Evolutionary conservation across 2,797 vertebrate genomes (phyloP).

Genomic region (Discoglossus pictus): DNA sequence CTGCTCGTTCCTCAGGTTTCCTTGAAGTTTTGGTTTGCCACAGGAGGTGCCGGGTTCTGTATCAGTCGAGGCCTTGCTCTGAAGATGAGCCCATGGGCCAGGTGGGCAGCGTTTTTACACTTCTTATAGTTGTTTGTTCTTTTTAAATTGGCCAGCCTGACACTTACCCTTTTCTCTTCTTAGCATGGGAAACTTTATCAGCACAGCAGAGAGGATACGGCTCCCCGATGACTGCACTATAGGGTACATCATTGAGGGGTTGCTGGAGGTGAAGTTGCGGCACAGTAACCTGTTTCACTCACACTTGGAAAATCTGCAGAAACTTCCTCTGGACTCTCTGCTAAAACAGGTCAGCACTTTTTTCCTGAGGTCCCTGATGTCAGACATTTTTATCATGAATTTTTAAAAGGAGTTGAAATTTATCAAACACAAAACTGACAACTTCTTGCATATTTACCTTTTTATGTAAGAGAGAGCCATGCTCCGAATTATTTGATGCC

Average conservation of each 20-base stretch:
- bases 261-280: constrained; percentile 85
- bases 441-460: too few species aligned
- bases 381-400: too few species aligned
- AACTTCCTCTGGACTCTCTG: constrained; percentile 72
- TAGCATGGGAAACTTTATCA: constrained; percentile 96
- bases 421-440: too few species aligned
- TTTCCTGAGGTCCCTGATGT: too few species aligned
- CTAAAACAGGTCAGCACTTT: constrained; percentile 77
- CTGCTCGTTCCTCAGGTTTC: constrained; percentile 68
- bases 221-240: constrained; percentile 95
- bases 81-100: constrained; percentile 98
- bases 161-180: neutral
- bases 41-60: constrained; percentile 95
- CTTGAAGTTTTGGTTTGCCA: constrained; percentile 97
- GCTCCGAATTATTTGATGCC: too few species aligned
- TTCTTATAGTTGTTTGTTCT: neutral
- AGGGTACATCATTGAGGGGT: constrained; percentile 93
- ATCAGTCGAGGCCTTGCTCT: constrained; percentile 94
- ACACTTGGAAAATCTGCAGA: constrained; percentile 91
- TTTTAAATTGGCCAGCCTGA: too few species aligned
- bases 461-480: too few species aligned
- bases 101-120: constrained; percentile 72
- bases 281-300: constrained; percentile 90
- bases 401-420: too few species aligned
- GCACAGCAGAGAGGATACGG: constrained; percentile 90